phyloP scores from a whole-genome alignment of 2,888 invertebrate genomes.

The Eupeodes luniger region DNA sequence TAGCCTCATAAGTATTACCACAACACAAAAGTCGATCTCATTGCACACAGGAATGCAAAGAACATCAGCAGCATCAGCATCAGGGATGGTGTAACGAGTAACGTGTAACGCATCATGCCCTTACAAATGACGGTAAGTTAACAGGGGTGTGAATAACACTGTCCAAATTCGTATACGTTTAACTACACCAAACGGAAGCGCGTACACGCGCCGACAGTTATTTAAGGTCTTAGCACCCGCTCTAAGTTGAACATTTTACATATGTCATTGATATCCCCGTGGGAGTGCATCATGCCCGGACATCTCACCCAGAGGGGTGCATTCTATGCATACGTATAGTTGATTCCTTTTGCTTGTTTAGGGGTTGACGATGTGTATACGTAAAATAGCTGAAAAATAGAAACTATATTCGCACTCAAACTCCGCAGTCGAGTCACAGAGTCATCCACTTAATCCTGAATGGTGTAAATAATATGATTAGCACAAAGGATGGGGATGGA shows the following conservation, averaged over 20 bases:
- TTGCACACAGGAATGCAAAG: constrained; percentile 43
- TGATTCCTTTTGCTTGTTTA: not conserved
- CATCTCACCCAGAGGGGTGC: constrained; percentile 74
- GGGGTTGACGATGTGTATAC: no score
- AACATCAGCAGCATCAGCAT: constrained; percentile 38
- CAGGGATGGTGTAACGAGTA: not conserved
- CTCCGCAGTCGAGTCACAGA: constrained; percentile 77
- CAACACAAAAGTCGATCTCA: constrained; percentile 72
- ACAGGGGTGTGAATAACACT: constrained; percentile 65
- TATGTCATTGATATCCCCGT: constrained; percentile 85
- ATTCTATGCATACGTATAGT: constrained; percentile 26
- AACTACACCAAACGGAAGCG: constrained; percentile 64
- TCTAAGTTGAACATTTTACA: constrained; percentile 83
- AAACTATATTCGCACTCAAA: constrained; percentile 72
- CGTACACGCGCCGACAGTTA: constrained; percentile 83
- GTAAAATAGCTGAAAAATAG: not conserved
- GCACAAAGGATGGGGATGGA: constrained; percentile 78
- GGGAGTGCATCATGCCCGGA: constrained; percentile 82
- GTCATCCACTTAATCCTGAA: constrained; percentile 84
- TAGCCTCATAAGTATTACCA: constrained; percentile 59
- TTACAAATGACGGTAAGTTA: constrained; percentile 27
- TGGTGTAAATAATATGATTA: constrained; percentile 85
- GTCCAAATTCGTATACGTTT: constrained; percentile 26
- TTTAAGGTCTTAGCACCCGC: constrained; percentile 82
- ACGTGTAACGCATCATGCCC: not conserved